phyloP scores from a whole-genome alignment of 2,797 vertebrate genomes.

The Cottoperca gobio region DNA sequence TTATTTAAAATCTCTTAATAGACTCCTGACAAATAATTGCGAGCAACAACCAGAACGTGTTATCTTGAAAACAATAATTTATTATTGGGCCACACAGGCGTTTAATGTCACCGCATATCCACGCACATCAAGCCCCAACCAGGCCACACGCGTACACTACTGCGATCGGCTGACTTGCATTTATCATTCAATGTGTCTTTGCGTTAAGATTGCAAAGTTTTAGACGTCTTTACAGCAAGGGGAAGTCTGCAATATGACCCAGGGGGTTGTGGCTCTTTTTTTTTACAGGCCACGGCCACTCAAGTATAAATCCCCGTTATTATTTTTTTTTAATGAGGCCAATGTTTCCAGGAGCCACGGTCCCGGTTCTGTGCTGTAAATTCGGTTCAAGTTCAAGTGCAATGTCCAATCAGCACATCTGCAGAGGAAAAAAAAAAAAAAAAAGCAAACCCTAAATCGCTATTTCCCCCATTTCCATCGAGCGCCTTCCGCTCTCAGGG shows the following conservation, averaged over 20 bases:
- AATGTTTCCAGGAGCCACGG: constrained; percentile 43
- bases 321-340: constrained; percentile 43
- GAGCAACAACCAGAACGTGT: constrained; percentile 41
- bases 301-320: constrained; percentile 51
- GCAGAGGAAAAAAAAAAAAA: constrained; percentile 54
- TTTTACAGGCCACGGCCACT: constrained; percentile 73
- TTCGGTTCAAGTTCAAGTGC: constrained; percentile 80
- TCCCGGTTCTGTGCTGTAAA: constrained; percentile 44
- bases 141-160: constrained; percentile 26
- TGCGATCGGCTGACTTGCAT: constrained; percentile 27
- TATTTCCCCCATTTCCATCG: constrained; percentile 72
- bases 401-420: constrained; percentile 78
- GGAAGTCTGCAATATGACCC: constrained; percentile 61
- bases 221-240: constrained; percentile 45
- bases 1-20: constrained; percentile 2
- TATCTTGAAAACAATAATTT: constrained; percentile 39
- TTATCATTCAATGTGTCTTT: constrained; percentile 26
- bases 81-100: constrained; percentile 53
- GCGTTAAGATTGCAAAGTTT: constrained; percentile 62
- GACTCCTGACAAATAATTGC: constrained; percentile 27
- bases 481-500: constrained; percentile 75
- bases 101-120: constrained; percentile 50
- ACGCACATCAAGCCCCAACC: constrained; percentile 18
- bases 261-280: constrained; percentile 56
- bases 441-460: constrained; percentile 45